A percentile compares a stretch with the other conserved stretches of the same genome.
phyloP scores from a whole-genome alignment of 2,797 vertebrate species.

The Urosaurus nigricauda region DNA sequence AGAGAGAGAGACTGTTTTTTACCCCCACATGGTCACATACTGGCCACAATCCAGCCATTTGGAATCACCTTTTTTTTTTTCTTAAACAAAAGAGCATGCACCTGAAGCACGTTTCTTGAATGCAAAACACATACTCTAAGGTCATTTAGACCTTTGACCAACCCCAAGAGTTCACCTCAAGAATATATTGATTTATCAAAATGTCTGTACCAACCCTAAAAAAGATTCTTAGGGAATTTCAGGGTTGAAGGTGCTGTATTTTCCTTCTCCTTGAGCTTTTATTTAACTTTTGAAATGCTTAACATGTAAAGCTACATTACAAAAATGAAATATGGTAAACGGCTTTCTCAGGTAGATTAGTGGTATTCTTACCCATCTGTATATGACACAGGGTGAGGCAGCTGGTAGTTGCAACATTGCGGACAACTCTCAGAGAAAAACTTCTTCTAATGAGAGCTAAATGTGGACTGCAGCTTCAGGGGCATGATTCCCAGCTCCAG shows the following conservation, averaged over 20 bases:
- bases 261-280: neutral
- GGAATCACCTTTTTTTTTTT: neutral
- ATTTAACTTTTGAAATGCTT: neutral
- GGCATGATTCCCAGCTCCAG: neutral
- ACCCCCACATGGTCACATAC: accelerated
- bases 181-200: neutral
- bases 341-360: neutral
- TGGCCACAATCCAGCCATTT: neutral
- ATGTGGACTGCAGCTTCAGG: neutral
- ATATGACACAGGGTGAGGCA: neutral
- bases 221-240: neutral
- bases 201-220: neutral
- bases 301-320: neutral
- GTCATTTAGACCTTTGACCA: neutral
- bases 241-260: too few relatives aligned
- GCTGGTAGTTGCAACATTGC: neutral
- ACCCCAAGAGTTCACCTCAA: neutral
- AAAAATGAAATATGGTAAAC: neutral
- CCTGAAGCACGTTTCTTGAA: neutral
- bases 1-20: neutral
- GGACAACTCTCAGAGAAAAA: neutral
- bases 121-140: neutral
- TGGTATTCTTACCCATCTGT: neutral
- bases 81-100: neutral
- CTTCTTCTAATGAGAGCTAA: neutral